Percentiles rank a stretch among this genome's conserved stretches.
These are phyloP conservation scores for Ellobius talpinus DNA, from an alignment of 2,113 vertebrate genomes.

Conservation along the genomic window DNA sequence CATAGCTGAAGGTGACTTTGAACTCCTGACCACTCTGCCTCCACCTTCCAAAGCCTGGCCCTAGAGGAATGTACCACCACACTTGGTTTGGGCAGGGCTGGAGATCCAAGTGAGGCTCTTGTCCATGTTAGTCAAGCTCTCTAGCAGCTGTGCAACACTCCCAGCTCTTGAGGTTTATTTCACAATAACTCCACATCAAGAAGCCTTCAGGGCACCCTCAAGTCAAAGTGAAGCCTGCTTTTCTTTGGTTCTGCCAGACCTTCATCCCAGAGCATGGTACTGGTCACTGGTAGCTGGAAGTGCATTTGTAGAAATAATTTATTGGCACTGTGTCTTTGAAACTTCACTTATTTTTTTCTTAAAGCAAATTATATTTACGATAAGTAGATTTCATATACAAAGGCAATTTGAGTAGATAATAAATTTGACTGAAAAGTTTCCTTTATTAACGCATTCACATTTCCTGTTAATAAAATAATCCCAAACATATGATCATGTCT, in stretches of 20 bases:
- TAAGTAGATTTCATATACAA: constrained; percentile 14
- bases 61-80: too few species aligned
- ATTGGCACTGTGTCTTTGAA: background rate
- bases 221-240: background rate
- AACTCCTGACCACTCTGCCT: background rate
- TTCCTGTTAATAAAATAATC: constrained; percentile 42
- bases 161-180: background rate
- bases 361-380: constrained; percentile 44
- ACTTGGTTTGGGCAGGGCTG: background rate
- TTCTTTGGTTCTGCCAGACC: background rate
- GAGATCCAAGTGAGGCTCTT: background rate
- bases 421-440: constrained; percentile 28
- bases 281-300: background rate
- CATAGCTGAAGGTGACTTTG: background rate
- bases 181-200: background rate
- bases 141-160: background rate
- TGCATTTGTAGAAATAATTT: background rate
- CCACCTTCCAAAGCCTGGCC: background rate
- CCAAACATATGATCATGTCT: background rate
- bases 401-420: background rate
- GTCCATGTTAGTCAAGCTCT: background rate
- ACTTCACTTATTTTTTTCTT: background rate
- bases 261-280: background rate
- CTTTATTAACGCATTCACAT: background rate
- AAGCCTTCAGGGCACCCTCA: background rate